phyloP scores from a whole-genome alignment of 2,797 vertebrate species.

The Falco berigora region DNA sequence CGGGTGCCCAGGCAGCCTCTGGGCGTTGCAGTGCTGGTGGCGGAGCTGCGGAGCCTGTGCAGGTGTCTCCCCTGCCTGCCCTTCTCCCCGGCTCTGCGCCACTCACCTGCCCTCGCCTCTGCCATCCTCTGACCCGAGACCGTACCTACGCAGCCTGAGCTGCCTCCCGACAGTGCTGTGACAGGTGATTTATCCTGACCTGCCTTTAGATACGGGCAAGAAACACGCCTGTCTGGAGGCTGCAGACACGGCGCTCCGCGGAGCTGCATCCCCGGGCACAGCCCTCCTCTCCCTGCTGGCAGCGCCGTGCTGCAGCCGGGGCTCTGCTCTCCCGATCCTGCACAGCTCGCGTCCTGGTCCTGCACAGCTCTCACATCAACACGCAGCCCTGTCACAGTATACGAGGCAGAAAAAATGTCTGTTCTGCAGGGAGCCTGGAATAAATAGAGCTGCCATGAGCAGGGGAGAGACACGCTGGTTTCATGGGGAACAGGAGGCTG shows the following conservation, averaged over 20 bases:
- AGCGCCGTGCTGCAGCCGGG: neutral
- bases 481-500: neutral
- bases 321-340: neutral
- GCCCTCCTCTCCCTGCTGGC: neutral
- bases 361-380: neutral
- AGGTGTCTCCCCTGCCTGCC: no score
- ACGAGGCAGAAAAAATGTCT: neutral
- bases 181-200: neutral
- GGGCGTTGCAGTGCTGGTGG: no score
- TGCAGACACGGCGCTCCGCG: accelerated
- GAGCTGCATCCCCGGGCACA: accelerated
- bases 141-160: accelerated
- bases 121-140: neutral
- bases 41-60: no score
- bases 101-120: no score
- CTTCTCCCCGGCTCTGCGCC: no score
- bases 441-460: neutral
- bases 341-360: neutral
- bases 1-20: no score
- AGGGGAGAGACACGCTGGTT: neutral
- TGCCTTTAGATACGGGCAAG: neutral
- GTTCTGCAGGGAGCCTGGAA: neutral
- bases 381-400: neutral
- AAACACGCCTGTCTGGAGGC: neutral
- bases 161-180: neutral